phyloP scores from a whole-genome alignment of 2,113 vertebrate species.

The Nasalis larvatus region DNA sequence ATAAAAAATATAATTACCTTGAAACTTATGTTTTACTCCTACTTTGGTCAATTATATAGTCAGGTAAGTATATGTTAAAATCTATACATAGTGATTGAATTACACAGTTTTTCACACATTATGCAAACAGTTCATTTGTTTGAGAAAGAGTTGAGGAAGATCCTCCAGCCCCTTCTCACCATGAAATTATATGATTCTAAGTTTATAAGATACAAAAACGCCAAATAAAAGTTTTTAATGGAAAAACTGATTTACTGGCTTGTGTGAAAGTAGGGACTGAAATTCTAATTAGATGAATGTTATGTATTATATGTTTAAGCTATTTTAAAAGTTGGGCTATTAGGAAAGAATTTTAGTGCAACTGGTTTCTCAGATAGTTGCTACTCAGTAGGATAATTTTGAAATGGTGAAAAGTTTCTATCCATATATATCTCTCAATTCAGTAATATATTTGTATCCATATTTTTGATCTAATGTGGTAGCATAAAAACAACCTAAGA shows the following conservation, averaged over 20 bases:
- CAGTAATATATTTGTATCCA: background rate
- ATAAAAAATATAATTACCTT: background rate
- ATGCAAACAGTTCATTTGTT: background rate
- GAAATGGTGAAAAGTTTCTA: background rate
- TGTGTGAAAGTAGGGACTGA: background rate
- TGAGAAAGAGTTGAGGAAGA: background rate
- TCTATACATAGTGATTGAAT: background rate
- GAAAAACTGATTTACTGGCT: background rate
- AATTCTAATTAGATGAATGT: slow-evolving; percentile 17
- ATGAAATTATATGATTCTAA: background rate
- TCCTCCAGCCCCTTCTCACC: background rate
- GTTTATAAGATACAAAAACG: background rate
- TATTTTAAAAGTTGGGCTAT: slow-evolving; percentile 8
- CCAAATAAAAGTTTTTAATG: background rate
- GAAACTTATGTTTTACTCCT: background rate
- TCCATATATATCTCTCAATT: background rate
- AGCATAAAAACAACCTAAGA: background rate
- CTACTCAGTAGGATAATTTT: background rate
- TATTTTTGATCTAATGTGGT: background rate
- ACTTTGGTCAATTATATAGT: background rate
- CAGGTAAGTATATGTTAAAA: background rate
- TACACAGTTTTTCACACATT: background rate
- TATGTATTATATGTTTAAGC: background rate
- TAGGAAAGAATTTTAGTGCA: background rate
- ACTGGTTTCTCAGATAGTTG: background rate